Evolutionary conservation across 2,888 invertebrate genomes (phyloP).

Genomic region (Ectropis crepuscularia): DNA sequence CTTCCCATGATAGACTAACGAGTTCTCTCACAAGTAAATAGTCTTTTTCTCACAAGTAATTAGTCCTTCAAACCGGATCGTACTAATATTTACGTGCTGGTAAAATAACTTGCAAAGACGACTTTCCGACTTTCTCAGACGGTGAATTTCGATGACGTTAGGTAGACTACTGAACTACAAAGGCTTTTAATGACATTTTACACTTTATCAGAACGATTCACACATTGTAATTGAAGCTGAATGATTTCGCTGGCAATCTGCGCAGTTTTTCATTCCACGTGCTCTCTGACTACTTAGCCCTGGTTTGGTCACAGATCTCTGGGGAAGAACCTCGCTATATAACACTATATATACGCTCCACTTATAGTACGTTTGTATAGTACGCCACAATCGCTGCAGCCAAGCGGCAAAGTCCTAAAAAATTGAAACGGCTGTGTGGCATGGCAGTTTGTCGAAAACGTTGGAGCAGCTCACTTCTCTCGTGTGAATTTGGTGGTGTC

Average conservation of each 20-base stretch:
- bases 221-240: too few relatives aligned
- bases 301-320: conserved; percentile 18
- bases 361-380: conserved; percentile 45
- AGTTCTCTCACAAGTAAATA: too few relatives aligned
- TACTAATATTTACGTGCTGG: too few relatives aligned
- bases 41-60: too few relatives aligned
- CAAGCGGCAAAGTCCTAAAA: conserved; percentile 11
- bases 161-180: too few relatives aligned
- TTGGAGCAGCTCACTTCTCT: conserved; percentile 4
- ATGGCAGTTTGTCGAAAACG: background rate
- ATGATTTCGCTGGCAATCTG: background rate
- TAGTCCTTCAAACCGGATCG: too few relatives aligned
- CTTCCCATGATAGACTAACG: too few relatives aligned
- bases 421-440: background rate
- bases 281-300: conserved; percentile 18
- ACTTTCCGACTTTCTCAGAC: too few relatives aligned
- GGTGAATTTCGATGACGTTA: too few relatives aligned
- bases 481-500: conserved; percentile 1
- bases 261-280: conserved; percentile 6
- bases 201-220: too few relatives aligned
- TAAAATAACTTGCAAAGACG: too few relatives aligned
- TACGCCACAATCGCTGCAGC: conserved; percentile 6
- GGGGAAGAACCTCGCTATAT: conserved; percentile 58
- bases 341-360: conserved; percentile 50
- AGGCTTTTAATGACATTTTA: too few relatives aligned